Evolutionary conservation across 2,888 invertebrate genomes (phyloP), one percentile per base, ranked within the genome.

Genomic region (Notocelia uddmanniana): DNA sequence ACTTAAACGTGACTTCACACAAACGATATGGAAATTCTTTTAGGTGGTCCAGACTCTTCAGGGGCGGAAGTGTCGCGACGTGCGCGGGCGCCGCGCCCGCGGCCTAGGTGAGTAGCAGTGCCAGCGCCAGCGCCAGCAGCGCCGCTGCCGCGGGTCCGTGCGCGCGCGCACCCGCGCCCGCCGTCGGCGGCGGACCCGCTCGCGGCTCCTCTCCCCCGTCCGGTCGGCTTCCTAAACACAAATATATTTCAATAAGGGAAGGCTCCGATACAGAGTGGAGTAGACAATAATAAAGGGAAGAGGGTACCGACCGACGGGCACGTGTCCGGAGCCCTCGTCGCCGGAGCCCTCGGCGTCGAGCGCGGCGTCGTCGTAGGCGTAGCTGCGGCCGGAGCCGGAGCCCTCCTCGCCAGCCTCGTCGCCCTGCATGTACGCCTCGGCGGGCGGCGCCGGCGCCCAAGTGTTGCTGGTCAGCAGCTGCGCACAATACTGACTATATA

Each of bases 321-420:
- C 89, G 41, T 83, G 76, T 0, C 94, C 94, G 0, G 94, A 94
- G 15, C 94, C 94, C 59, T 93, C 92, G 15, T 92, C 93, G 0
- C 93, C 93, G 1, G 91, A 92, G 0, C 91, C 91, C 67, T 92
- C 92, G 0, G 88, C 89, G 68, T 94, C 93, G 74, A 93, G 89
- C 10, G 92, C 92, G 76, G 91, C 92, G 73, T 94, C 94, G 52
- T 92, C 91, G 50, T 89, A 84, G 77, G 93, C 92, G 74, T 92
- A 93, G 58, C 94, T 92, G 50, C 91, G 83, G 21, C 94, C 95
- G 3, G 95, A 95, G 23, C 95, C 95, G 0, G 95, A 95, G 1
- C 95, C 95, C 76, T 91, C 92, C 63, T 89, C 90, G 0, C 92
- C 95, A 0, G 94, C 94, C 70, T 95, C 95, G 76, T 95, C 95